Percentiles rank a stretch among this genome's conserved stretches.
Conservation (phyloP, 1,140 invertebrate genomes). For the Popillia japonica region DNA sequence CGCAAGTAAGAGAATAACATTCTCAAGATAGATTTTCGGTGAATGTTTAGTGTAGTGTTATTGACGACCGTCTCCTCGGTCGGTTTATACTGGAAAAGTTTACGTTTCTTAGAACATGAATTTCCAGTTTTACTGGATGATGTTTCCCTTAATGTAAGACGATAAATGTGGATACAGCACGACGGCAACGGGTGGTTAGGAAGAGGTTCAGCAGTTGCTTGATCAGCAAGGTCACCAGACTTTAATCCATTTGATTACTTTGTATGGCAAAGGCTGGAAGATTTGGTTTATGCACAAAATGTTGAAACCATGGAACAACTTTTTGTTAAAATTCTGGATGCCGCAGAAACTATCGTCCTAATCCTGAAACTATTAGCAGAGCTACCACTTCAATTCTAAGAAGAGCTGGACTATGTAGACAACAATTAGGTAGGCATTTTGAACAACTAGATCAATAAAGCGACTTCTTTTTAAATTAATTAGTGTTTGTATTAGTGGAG, state of each 20-base stretch:
- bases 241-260: constrained; percentile 13
- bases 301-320: constrained; percentile 10
- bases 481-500: not conserved
- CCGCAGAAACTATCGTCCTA: not conserved
- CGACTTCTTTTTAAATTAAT: constrained; percentile 18
- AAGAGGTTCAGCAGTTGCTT: constrained; percentile 27
- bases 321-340: not conserved
- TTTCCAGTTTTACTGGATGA: no score
- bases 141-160: no score
- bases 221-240: constrained; percentile 27
- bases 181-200: not conserved
- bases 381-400: constrained; percentile 4
- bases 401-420: not conserved
- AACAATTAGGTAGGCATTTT: not conserved
- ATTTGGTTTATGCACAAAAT: not conserved
- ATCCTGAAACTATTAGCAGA: constrained; percentile 24
- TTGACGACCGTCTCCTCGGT: no score
- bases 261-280: constrained; percentile 21
- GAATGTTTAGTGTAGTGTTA: no score
- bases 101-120: no score
- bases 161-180: no score
- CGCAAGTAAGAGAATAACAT: no score
- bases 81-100: no score
- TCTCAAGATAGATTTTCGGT: no score
- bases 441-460: constrained; percentile 26